Evolutionary conservation across 1,140 invertebrate genomes (phyloP).

Genomic region (Apolygus lucorum): DNA sequence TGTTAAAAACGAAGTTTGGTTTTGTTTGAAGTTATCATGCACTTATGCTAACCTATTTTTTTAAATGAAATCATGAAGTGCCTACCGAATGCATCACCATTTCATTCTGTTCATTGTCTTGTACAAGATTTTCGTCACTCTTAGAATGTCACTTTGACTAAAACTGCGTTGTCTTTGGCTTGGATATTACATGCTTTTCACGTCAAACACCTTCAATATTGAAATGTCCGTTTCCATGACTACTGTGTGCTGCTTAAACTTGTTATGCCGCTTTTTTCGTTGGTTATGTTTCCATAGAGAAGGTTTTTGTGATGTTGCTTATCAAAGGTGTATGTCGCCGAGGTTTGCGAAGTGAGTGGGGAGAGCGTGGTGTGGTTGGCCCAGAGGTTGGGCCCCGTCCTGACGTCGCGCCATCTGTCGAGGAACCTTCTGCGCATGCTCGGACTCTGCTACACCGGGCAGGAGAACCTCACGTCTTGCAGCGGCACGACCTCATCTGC

Average conservation of each 20-base stretch:
- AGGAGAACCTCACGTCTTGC: conserved; percentile 57
- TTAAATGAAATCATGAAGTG: too few relatives aligned
- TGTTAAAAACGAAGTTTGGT: too few relatives aligned
- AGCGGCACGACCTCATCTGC: background rate
- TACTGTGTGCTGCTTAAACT: background rate
- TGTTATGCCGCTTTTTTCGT: conserved; percentile 6
- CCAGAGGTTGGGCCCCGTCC: conserved; percentile 85
- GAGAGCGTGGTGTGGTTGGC: conserved; percentile 88
- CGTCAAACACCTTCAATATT: too few relatives aligned
- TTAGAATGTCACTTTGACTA: too few relatives aligned
- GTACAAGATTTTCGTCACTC: too few relatives aligned
- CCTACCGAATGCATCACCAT: too few relatives aligned
- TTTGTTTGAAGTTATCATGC: too few relatives aligned
- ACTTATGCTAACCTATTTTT: too few relatives aligned
- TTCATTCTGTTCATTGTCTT: too few relatives aligned
- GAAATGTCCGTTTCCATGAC: too few relatives aligned
- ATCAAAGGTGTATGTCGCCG: conserved; percentile 30
- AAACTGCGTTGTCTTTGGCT: too few relatives aligned
- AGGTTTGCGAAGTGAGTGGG: conserved; percentile 81
- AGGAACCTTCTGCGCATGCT: conserved; percentile 88
- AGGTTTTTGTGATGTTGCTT: conserved; percentile 12
- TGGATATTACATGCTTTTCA: too few relatives aligned
- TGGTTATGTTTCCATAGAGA: conserved; percentile 13
- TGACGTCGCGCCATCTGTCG: conserved; percentile 83
- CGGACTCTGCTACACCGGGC: conserved; percentile 82